These are phyloP conservation scores for Tinea semifulvella DNA, from an alignment of 2,888 invertebrate species.

Conservation along the genomic window DNA sequence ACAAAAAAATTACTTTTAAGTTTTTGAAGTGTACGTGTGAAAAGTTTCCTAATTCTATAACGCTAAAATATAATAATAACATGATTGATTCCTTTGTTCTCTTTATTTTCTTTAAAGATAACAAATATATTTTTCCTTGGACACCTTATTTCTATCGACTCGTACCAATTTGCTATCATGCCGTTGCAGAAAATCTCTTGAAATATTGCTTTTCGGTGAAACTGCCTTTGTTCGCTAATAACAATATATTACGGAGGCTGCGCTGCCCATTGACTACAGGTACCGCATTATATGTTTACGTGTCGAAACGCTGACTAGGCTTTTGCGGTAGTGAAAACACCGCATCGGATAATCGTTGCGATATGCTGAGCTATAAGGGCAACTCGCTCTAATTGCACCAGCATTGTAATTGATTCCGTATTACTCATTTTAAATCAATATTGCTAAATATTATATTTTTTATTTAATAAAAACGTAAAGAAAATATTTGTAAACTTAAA, in stretches of 20 bases:
- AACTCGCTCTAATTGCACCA: conserved; percentile 1
- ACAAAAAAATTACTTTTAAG: no score
- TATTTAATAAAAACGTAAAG: no score
- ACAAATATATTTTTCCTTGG: conserved; percentile 1
- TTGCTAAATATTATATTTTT: no score
- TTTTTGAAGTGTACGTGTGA: no score
- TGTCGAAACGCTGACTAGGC: conserved; percentile 10
- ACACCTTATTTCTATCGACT: conserved; percentile 1
- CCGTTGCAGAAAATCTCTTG: conserved; percentile 13
- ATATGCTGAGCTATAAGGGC: neutral
- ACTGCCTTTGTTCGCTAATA: conserved; percentile 13
- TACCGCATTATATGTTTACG: conserved; percentile 10
- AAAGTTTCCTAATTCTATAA: conserved; percentile 1
- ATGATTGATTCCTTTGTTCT: conserved; percentile 11
- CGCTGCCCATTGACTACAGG: conserved; percentile 10
- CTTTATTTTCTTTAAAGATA: neutral
- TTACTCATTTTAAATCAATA: no score
- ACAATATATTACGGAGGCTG: conserved; percentile 14
- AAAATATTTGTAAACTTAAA: no score
- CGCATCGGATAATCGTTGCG: conserved; percentile 1
- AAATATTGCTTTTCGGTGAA: conserved; percentile 12
- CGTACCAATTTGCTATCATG: conserved; percentile 10
- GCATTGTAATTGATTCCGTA: conserved; percentile 2
- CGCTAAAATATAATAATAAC: conserved; percentile 4
- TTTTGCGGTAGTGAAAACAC: conserved; percentile 2